Evolutionary conservation across 2,888 invertebrate species (phyloP), one percentile per base, ranked within the genome.

Genomic region (Ectropis crepuscularia): DNA sequence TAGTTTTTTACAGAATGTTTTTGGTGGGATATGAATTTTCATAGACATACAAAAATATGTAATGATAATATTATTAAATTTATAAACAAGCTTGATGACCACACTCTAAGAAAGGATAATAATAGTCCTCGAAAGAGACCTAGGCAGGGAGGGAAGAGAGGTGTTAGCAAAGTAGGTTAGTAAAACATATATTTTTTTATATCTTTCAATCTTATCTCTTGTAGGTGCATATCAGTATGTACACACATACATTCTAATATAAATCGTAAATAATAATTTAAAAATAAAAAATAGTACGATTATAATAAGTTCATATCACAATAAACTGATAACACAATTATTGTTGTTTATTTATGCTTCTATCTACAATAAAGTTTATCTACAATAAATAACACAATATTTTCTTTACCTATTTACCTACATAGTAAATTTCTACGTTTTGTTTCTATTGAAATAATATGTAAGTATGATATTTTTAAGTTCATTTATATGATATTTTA

Each of bases 391-490:
- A 39, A 55, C 50, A 48, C 49, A n/a, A 38, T 28, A n/a, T 48
- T 55, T 41, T 47, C 16, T 47, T 16, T 28, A 10, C 10, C 28
- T 46, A 6, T 47, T 16, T 38, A 48, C 47, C 39, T 47, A 48
- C 16, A 42, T 51, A 28, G 6, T 6, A 6, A 39, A 51, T 51
- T 42, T 16, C n/a, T n/a, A 42, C 41, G 41, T 16, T 39, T 16
- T 39, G 38, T 50, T 49, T 38, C 36, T 48, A 37, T 39, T 0
- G 7, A 51, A 16, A 11, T 28, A 12, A 1, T 63, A 57, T 49
- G 45, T 58, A 63, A 42, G 36, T 54, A 39, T 64, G 60, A 51
- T 55, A 51, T 46, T 16, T 58, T 6, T 49, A 48, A 5, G 7
- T 57, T 42, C n/a, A 11, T n/a, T 39, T 49, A 39, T 55, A 43